phyloP scores from a whole-genome alignment of 1,140 invertebrate species.

The Euura saliciscinereae region DNA sequence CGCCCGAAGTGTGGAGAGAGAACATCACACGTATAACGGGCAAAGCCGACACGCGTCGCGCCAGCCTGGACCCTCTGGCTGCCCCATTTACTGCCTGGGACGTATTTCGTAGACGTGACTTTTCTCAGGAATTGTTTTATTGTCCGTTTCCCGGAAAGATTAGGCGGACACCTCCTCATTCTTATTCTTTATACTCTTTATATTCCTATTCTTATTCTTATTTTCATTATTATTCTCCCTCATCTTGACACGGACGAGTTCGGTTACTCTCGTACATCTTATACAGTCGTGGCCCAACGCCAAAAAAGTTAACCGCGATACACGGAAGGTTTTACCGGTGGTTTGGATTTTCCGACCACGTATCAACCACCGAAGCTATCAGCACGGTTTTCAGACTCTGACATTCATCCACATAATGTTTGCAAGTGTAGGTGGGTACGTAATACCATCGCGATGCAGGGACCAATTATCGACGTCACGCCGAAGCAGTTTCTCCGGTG shows the following conservation, averaged over 20 bases:
- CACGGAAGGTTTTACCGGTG: not conserved
- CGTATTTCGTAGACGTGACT: conserved; percentile 1
- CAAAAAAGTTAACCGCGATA: not conserved
- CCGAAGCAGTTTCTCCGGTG: conserved; percentile 3
- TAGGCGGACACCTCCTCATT: not conserved
- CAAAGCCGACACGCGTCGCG: not conserved
- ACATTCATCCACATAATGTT: too few relatives aligned
- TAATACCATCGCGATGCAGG: too few relatives aligned
- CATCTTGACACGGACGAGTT: not conserved
- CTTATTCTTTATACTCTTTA: not conserved
- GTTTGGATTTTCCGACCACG: not conserved
- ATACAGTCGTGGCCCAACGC: not conserved
- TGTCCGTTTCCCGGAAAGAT: conserved; percentile 1
- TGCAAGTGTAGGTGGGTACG: too few relatives aligned
- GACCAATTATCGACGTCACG: conserved; percentile 5
- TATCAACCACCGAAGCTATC: not conserved
- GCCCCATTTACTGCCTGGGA: conserved; percentile 6
- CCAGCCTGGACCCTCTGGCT: not conserved
- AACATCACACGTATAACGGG: not conserved
- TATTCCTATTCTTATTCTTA: not conserved
- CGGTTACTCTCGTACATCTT: not conserved
- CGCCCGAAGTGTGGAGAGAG: not conserved
- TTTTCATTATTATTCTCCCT: not conserved
- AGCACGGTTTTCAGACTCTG: not conserved
- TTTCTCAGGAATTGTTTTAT: not conserved